Base-by-base conservation (phyloP, 2,113 vertebrate genomes). In the Paralichthys olivaceus region DNA sequence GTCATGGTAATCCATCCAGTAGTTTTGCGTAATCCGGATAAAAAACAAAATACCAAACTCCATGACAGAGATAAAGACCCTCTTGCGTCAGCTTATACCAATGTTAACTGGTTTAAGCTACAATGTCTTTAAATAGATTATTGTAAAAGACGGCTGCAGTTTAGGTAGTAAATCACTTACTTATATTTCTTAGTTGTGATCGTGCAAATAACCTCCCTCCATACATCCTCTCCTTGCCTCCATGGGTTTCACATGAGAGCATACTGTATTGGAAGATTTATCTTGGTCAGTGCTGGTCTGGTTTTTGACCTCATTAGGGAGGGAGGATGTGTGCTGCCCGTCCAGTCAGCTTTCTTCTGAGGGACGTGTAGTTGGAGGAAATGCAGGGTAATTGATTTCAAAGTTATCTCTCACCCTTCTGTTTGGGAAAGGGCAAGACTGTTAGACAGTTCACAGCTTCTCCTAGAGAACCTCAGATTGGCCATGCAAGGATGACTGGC, bases 361-460 rank as follows among this genome's bases (percentile, higher is more conserved):
- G 26, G 20, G 23, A 69, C 13, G 22, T 47, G 63, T 29, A 55
- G 70, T 67, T 60, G 55, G 66, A 64, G 55, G 65, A 80, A 78
- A 87, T 72, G 57, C 32, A 75, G 62, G 45, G 32, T 74, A 71
- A 79, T 85, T 81, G 74, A 79, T 86, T 84, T 83, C 77, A 67
- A 62, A 85, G 57, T 67, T 69, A 64, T 45, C 45, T 67, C 59
- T 53, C 63, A 57, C 54, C 61, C 70, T 25, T 69, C 69, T 51
- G 67, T 69, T 83, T 64, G 84, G 54, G 54, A 70, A 76, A 85
- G 75, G 65, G 49, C 80, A 77, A 20, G 7, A 12, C 75, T 73
- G 56, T 77, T 68, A 73, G 65, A 67, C 59, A 62, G 55, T 69
- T 61, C 57, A 51, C 22, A 55, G 40, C 22, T 57, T 75, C 51